A percentile compares a stretch with the other conserved stretches of the same genome.
Evolutionary conservation across 2,797 vertebrate genomes (phyloP).

Genomic region (Austrolebias charrua): DNA sequence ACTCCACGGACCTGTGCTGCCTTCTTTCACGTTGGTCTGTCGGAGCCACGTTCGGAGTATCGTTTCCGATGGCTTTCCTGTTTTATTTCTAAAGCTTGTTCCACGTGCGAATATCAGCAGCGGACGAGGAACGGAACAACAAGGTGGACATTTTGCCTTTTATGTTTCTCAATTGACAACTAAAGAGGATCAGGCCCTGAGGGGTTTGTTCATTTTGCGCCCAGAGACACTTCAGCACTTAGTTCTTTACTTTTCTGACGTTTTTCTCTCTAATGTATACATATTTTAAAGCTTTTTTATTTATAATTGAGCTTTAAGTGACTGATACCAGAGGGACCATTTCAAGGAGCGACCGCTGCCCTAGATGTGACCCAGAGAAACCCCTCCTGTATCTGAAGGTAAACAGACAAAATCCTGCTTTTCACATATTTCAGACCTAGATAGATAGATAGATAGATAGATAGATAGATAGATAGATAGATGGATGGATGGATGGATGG

Average conservation of each 20-base stretch:
- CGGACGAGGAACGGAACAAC: constrained; percentile 3
- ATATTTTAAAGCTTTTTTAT: neutral
- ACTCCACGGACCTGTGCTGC: constrained; percentile 54
- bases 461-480: no score
- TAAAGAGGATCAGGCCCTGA: constrained; percentile 19
- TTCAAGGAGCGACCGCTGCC: constrained; percentile 46
- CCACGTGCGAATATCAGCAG: constrained; percentile 4
- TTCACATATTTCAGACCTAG: no score
- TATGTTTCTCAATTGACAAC: neutral
- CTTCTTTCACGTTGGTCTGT: constrained; percentile 22
- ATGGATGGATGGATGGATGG: no score
- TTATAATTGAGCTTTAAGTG: constrained; percentile 19
- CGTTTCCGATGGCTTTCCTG: neutral
- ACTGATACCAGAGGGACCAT: constrained; percentile 56
- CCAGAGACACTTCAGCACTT: constrained; percentile 8
- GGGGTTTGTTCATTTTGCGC: constrained; percentile 21
- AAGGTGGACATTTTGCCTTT: constrained; percentile 15
- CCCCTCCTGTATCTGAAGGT: constrained; percentile 78
- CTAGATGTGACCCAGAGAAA: constrained; percentile 67
- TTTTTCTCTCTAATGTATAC: no score
- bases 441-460: no score
- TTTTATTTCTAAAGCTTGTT: constrained; percentile 21
- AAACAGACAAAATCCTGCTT: constrained; percentile 24
- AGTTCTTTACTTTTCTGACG: constrained; percentile 20
- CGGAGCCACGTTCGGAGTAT: constrained; percentile 3